Base-by-base conservation (phyloP, 2,113 vertebrate genomes). In the Pitta sordida region DNA sequence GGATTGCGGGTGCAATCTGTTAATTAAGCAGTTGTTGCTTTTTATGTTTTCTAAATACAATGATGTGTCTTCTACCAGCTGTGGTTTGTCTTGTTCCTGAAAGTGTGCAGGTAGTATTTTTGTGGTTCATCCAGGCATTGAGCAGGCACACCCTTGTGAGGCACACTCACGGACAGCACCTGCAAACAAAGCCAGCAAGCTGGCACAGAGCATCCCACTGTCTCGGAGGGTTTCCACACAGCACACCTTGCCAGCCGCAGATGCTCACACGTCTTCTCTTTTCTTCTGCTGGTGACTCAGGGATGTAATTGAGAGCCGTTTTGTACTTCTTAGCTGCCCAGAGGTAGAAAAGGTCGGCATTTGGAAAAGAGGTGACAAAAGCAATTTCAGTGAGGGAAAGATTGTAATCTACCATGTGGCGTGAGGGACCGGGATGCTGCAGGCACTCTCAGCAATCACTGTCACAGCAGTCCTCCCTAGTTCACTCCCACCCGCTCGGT, bases 361-460 rank as follows among this genome's bases (percentile, higher is more conserved):
- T 95, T 91, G 77, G 86, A 86, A 87, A 92, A 93, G 87, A 97
- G 93, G 95, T 88, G 94, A 96, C 95, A 96, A 94, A 96, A 97
- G 93, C 95, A 96, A 93, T 95, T 96, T 97, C 93, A 95, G 24
- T 1, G 82, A 97, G 83, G 88, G 86, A 87, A 95, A 92, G 91
- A 90, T 87, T 95, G 77, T 83, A 96, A 97, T 94, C 95, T 92
- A 91, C 59, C 5, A 16, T 68, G 83, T 75, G 94, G 90, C 49
- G 58, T 76, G 90, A 86, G 83, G 93, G 80, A 92, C 91, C 55
- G 68, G 85, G 60, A 93, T 94, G 93, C 97, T 96, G 77, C 48
- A 74, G 92, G 95, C 78, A 22, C 39, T 88, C 90, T 88, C 88
- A 88, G 93, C 88, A 90, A 96, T 97, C 95, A 92, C 10, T 78